Evolutionary conservation across 2,113 vertebrate genomes (phyloP).

Genomic region (Pedionomus torquatus): DNA sequence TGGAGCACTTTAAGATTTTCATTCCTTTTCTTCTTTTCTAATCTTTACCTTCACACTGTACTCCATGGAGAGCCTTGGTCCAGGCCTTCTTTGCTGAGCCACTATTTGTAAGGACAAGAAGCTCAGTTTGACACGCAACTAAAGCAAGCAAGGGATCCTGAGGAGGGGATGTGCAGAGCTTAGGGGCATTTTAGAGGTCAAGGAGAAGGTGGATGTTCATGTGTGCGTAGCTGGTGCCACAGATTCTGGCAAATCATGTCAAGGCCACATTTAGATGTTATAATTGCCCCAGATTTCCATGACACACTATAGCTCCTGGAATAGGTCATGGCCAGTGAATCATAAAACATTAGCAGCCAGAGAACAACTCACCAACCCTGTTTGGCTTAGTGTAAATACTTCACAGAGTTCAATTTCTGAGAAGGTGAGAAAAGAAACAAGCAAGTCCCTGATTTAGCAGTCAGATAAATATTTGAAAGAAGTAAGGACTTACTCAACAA

Average conservation of each 20-base stretch:
- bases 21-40: not conserved
- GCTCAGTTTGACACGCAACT: not conserved
- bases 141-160: not conserved
- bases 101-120: not conserved
- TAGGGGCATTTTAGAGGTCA: not conserved
- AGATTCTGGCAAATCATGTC: not conserved
- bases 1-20: not conserved
- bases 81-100: not conserved
- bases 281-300: not conserved
- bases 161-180: not conserved
- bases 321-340: not conserved
- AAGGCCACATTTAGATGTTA: not conserved
- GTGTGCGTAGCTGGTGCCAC: not conserved
- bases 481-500: not conserved
- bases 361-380: fast-evolving
- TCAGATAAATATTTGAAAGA: not conserved
- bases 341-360: not conserved
- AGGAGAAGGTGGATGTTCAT: not conserved
- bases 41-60: not conserved
- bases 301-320: not conserved
- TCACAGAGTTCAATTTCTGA: not conserved
- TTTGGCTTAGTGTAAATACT: not conserved
- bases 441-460: not conserved
- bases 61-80: not conserved
- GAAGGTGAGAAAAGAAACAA: not conserved